These are phyloP conservation scores for Thecocarcelia acutangulata DNA, from an alignment of 2,888 invertebrate species.

Conservation along the genomic window DNA sequence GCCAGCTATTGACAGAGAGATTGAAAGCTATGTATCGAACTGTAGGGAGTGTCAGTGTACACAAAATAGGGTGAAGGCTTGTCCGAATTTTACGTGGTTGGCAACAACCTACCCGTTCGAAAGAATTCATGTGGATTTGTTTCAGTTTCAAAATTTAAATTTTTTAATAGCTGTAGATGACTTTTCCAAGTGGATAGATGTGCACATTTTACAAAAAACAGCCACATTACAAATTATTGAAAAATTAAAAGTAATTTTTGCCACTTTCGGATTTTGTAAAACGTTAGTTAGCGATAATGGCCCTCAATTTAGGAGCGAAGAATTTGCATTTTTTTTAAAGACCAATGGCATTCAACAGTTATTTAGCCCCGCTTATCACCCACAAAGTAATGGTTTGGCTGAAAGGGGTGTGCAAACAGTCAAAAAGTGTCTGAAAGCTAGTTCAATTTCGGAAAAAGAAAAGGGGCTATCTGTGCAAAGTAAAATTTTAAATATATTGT, in stretches of 20 bases:
- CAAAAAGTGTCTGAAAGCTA: too few species aligned
- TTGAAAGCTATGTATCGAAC: conserved; percentile 31
- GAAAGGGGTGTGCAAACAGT: too few species aligned
- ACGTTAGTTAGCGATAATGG: too few species aligned
- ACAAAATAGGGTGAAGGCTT: conserved; percentile 36
- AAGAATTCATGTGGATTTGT: conserved; percentile 45
- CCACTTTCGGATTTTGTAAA: conserved; percentile 57
- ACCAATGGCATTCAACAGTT: conserved; percentile 51
- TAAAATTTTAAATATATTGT: too few species aligned
- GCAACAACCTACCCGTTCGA: conserved; percentile 50
- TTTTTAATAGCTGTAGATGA: conserved; percentile 54
- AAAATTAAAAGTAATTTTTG: conserved; percentile 52
- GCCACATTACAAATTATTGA: conserved; percentile 42
- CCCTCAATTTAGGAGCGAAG: too few species aligned
- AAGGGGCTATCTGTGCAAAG: too few species aligned
- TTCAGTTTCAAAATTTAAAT: conserved; percentile 33
- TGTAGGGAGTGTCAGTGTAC: conserved; percentile 43
- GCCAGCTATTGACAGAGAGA: conserved; percentile 54
- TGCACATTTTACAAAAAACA: conserved; percentile 43
- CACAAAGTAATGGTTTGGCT: conserved; percentile 57
- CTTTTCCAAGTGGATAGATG: conserved; percentile 57
- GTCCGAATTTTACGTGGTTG: conserved; percentile 52
- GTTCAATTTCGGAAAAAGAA: too few species aligned
- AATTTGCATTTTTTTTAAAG: conserved; percentile 55
- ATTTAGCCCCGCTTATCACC: conserved; percentile 52